Base-by-base conservation (phyloP, 2,113 vertebrate genomes). In the Phasianus colchicus region DNA sequence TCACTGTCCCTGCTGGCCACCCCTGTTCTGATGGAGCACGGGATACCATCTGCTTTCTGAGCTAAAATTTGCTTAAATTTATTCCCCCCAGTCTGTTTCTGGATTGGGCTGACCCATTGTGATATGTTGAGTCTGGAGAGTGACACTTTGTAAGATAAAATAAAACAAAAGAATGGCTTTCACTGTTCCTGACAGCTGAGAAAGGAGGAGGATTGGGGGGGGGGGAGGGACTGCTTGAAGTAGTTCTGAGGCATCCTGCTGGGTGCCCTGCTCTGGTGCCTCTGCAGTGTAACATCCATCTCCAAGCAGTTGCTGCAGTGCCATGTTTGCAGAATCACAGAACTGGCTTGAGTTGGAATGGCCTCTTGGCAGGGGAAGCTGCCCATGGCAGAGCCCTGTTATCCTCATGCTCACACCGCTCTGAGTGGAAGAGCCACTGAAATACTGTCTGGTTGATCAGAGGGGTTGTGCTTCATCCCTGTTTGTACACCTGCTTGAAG, bases 401-500 rank as follows among this genome's bases (percentile, higher is more conserved):
- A 2, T 13, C 52, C 27, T 63, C n/a, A 0, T 40, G n/a, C 17
- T 38, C 1, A 8, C 38, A 17, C 13, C 13, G 7, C 47, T 9
- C 1, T 1, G 21, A 58, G 43, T 3, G 11, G 76, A 24, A 38
- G 3, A 30, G 15, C 17, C 5, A 4, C 10, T 19, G 47, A 30
- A 18, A 38, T 4, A 20, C 1, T 8, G 12, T 8, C 22, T 34
- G 29, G 2, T 19, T n/a, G 24, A 3, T 29, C 18, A 8, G 60
- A 38, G 22, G 14, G 22, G n/a, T 40, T 30, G 1, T 25, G 22
- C 19, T 76, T 40, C 9, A 2, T 6, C 4, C 5, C n/a, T 54
- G 1, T 5, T 0, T 4, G 12, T 16, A 4, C 34, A 57, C 48
- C 48, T 32, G 10, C 34, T 10, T 4, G 13, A 40, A 47, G 24